Evolutionary conservation across 2,797 vertebrate genomes (phyloP).

Genomic region (Gila robusta): DNA sequence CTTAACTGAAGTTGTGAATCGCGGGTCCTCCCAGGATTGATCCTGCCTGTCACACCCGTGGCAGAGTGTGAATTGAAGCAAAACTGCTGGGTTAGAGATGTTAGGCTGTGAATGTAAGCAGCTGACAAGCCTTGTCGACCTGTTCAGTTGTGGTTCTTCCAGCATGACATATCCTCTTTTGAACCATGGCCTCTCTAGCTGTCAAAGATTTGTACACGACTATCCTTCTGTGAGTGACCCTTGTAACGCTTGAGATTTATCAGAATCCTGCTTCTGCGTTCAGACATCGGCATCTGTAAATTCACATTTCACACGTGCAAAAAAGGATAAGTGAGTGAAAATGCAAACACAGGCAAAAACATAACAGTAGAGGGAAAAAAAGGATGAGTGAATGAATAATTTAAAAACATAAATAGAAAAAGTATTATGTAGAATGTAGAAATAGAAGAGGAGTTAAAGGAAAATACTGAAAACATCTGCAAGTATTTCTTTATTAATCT

Average conservation of each 20-base stretch:
- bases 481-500: background rate
- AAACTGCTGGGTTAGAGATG: conserved; percentile 35
- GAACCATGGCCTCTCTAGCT: background rate
- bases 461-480: background rate
- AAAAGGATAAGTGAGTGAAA: background rate
- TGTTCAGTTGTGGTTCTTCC: conserved; percentile 4
- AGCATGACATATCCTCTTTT: conserved; percentile 4
- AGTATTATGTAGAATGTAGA: background rate
- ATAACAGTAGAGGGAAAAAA: no score
- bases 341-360: background rate
- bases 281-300: background rate
- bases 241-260: background rate
- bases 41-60: background rate
- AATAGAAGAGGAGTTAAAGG: background rate
- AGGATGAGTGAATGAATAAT: background rate
- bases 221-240: background rate
- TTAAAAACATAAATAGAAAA: background rate
- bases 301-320: background rate
- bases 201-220: background rate
- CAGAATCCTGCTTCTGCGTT: background rate
- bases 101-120: conserved; percentile 17
- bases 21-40: background rate
- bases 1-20: conserved; percentile 12
- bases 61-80: conserved; percentile 3
- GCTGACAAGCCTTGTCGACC: conserved; percentile 37